phyloP scores from a whole-genome alignment of 2,888 invertebrate species.

The Pecten maximus region DNA sequence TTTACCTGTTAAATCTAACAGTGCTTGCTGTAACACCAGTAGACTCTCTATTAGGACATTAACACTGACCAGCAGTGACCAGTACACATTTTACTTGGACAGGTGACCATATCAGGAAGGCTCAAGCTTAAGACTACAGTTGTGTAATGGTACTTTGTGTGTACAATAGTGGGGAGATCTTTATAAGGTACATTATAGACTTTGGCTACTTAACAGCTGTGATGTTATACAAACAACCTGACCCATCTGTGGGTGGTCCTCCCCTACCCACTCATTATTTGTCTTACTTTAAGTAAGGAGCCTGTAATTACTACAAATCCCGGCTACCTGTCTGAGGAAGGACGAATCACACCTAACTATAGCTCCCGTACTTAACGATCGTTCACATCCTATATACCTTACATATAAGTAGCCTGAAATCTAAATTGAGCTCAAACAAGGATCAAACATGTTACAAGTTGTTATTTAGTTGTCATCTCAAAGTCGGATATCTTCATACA shows the following conservation, averaged over 20 bases:
- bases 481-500: background rate
- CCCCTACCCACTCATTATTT: background rate
- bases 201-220: slow-evolving; percentile 15
- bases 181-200: slow-evolving; percentile 24
- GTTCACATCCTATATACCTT: background rate
- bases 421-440: background rate
- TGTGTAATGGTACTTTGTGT: background rate
- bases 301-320: background rate
- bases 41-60: background rate
- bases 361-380: background rate
- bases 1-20: background rate
- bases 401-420: background rate
- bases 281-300: background rate
- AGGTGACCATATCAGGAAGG: background rate
- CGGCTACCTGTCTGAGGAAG: background rate
- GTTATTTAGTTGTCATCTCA: background rate
- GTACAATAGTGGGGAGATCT: background rate
- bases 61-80: background rate
- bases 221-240: background rate
- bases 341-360: background rate
- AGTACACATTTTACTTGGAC: background rate
- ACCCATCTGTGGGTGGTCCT: slow-evolving; percentile 9
- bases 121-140: background rate
- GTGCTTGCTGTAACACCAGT: background rate
- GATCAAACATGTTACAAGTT: background rate